These are phyloP conservation scores for Drosophila insularis DNA, from an alignment of 1,140 invertebrate species.

Conservation along the genomic window DNA sequence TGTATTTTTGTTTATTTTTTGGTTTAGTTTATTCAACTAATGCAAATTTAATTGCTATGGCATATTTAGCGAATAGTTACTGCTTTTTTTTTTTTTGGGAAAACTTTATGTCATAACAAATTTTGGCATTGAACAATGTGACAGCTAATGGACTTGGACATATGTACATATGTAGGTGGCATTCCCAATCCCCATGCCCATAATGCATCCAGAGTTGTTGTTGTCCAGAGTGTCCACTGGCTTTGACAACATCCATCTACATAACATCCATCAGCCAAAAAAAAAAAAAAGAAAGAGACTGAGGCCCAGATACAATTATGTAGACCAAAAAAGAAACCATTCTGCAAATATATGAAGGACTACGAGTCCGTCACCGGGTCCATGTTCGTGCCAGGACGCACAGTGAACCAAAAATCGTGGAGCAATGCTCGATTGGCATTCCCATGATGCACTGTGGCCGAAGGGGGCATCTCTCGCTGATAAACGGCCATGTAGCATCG, in stretches of 20 bases:
- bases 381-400: conserved; percentile 3
- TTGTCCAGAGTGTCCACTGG: conserved; percentile 28
- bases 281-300: conserved; percentile 31
- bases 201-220: not conserved
- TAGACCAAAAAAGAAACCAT: conserved; percentile 44
- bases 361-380: not conserved
- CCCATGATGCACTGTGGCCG: conserved; percentile 46
- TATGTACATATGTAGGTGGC: not conserved
- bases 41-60: no score
- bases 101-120: conserved; percentile 56
- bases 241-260: conserved; percentile 57
- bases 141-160: conserved; percentile 27
- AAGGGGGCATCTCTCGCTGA: conserved; percentile 3
- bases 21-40: no score
- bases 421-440: conserved; percentile 48
- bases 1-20: no score
- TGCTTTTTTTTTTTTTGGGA: no score
- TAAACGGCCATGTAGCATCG: conserved; percentile 7
- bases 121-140: conserved; percentile 62
- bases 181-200: not conserved
- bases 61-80: no score
- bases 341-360: conserved; percentile 55
- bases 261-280: conserved; percentile 64
- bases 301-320: conserved; percentile 71
- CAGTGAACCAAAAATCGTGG: not conserved